Evolutionary conservation across 1,140 invertebrate species (phyloP).

Genomic region (Dendroctonus ponderosae): DNA sequence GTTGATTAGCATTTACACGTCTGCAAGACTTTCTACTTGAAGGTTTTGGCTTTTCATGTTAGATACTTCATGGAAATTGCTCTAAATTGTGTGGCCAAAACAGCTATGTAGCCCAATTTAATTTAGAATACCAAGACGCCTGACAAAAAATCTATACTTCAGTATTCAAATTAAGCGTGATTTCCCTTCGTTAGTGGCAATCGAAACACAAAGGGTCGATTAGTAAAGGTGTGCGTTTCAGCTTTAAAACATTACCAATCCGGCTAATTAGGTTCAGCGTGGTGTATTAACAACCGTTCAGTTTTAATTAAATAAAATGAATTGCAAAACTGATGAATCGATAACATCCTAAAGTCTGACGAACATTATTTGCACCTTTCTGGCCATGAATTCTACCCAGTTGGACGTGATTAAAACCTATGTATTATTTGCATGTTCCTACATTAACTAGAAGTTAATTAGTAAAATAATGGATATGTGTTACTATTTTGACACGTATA

Average conservation of each 20-base stretch:
- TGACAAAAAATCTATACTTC: constrained; percentile 12
- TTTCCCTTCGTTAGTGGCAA: constrained; percentile 10
- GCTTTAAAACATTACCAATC: constrained; percentile 2
- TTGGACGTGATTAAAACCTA: too few relatives aligned
- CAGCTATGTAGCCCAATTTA: neutral
- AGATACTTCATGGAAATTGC: too few relatives aligned
- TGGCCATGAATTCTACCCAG: too few relatives aligned
- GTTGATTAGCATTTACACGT: too few relatives aligned
- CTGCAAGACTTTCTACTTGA: too few relatives aligned
- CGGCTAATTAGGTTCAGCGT: neutral
- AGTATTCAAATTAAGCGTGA: constrained; percentile 8
- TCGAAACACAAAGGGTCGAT: constrained; percentile 12
- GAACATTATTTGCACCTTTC: too few relatives aligned
- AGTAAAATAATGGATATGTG: too few relatives aligned
- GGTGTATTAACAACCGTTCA: neutral
- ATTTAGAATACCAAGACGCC: neutral
- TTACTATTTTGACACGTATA: too few relatives aligned
- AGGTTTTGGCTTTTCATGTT: too few relatives aligned
- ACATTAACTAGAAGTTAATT: too few relatives aligned
- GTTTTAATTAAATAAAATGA: constrained; percentile 2
- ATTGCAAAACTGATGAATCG: neutral
- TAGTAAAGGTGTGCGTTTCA: constrained; percentile 1
- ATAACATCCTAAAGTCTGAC: neutral
- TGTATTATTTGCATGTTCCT: too few relatives aligned
- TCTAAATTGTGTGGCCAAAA: too few relatives aligned